Base-by-base conservation (phyloP, 2,888 invertebrate genomes). In the Drosophila niveifrons region DNA sequence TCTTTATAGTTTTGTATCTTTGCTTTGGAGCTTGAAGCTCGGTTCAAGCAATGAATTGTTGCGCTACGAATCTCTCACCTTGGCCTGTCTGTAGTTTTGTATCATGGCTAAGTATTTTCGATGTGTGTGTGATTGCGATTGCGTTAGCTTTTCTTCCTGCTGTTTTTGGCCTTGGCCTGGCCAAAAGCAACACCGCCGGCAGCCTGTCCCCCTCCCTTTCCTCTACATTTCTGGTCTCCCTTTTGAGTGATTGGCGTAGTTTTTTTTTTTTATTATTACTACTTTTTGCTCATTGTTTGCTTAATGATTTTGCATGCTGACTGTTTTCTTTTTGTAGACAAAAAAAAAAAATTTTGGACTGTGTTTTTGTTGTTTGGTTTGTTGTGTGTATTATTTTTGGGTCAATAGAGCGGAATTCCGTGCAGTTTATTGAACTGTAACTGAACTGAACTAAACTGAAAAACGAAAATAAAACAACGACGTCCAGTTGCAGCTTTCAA, bases 331-430 rank as follows among this genome's bases (percentile, higher is more conserved):
- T 28, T 46, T 31, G 41, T 46, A 77, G 73, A 66, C 63, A 76
- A 48, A 13, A 50, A 77, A 67, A 66, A 59, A 76, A 48, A 13
- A 50, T 53, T 68, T 70, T 66, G 55, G 47, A 10, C 47, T 39
- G 51, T 78, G 66, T 43, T 67, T 63, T 66, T n/a, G n/a, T n/a
- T n/a, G n/a, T n/a, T n/a, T n/a, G n/a, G 63, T 61, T 66, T 66
- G 61, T 43, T 68, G 61, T 71, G 61, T 71, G 47, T 52, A 44
- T 28, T 56, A 56, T 75, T 86, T 86, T 82, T 87, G 75, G 87
- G 87, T 82, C 82, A 82, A 87, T 82, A 71, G 82, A 83, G 84
- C 84, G 72, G 75, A 82, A 87, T 87, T 83, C 81, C 81, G 63
- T 66, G 65, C 68, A 75, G 87, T 82, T 82, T 82, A 81, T 81